A percentile compares a stretch with the other conserved stretches of the same genome.
Evolutionary conservation across 2,888 invertebrate species (phyloP).

Genomic region (Iphiclides podalirius): DNA sequence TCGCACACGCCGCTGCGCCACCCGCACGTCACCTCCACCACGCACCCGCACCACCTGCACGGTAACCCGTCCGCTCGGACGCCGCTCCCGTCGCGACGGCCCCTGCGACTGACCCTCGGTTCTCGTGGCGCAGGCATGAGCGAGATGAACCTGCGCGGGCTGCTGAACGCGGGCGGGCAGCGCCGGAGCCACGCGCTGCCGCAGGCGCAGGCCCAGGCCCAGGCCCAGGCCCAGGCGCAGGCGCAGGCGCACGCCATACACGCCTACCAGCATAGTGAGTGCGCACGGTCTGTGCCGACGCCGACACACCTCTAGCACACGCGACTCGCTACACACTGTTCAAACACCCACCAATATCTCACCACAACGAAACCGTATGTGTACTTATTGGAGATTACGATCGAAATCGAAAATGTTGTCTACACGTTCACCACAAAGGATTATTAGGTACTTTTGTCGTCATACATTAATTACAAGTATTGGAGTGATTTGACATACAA

Average conservation of each 20-base stretch:
- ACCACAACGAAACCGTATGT: too few relatives aligned
- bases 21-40: slow-evolving; percentile 83
- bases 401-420: too few relatives aligned
- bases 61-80: slow-evolving; percentile 43
- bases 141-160: slow-evolving; percentile 73
- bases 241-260: slow-evolving; percentile 36
- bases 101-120: not conserved
- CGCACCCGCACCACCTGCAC: slow-evolving; percentile 82
- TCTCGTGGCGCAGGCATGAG: slow-evolving; percentile 48
- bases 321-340: too few relatives aligned
- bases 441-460: too few relatives aligned
- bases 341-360: too few relatives aligned
- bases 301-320: slow-evolving; percentile 1
- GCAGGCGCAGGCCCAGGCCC: slow-evolving; percentile 23
- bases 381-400: too few relatives aligned
- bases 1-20: slow-evolving; percentile 72
- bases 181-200: slow-evolving; percentile 35
- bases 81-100: too few relatives aligned
- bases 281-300: slow-evolving; percentile 8
- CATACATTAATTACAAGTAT: too few relatives aligned
- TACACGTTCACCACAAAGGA: too few relatives aligned
- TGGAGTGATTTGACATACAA: too few relatives aligned
- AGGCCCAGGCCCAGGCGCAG: slow-evolving; percentile 23
- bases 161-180: slow-evolving; percentile 56
- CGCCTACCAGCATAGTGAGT: slow-evolving; percentile 68